Percentiles rank a stretch among this genome's conserved stretches.
These are phyloP conservation scores for Enteromius fasciolatus DNA, from an alignment of 2,797 vertebrate species.

Conservation along the genomic window DNA sequence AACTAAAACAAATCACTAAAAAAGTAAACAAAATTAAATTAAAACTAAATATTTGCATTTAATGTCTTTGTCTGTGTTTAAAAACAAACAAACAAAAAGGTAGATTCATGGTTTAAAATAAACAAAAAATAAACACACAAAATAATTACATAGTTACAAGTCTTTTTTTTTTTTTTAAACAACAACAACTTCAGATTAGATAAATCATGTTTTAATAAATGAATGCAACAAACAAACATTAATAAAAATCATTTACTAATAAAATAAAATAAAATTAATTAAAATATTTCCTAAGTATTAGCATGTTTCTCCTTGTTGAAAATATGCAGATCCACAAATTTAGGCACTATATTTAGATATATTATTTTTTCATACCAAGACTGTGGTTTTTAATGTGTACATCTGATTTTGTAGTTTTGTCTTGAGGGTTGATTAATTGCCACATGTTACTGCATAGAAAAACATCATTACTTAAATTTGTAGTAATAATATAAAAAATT, in stretches of 20 bases:
- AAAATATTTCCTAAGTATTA: background rate
- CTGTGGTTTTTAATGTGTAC: no score
- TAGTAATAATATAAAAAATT: background rate
- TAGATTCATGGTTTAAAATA: background rate
- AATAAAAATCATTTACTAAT: background rate
- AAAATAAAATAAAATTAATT: background rate
- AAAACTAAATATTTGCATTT: background rate
- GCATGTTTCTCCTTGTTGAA: background rate
- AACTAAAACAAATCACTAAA: background rate
- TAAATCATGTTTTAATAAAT: background rate
- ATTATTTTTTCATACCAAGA: no score
- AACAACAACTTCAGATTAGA: background rate
- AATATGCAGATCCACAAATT: background rate
- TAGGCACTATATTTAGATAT: background rate
- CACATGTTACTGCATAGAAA: background rate
- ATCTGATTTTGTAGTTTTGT: background rate
- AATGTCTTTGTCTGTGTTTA: no score
- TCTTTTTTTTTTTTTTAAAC: background rate
- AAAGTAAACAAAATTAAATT: background rate
- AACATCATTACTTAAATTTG: no score
- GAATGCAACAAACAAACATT: background rate
- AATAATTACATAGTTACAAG: background rate
- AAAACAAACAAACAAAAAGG: background rate
- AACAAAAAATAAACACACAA: background rate
- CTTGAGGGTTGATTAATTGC: background rate